phyloP scores from a whole-genome alignment of 1,140 invertebrate genomes.

The Galendromus occidentalis region DNA sequence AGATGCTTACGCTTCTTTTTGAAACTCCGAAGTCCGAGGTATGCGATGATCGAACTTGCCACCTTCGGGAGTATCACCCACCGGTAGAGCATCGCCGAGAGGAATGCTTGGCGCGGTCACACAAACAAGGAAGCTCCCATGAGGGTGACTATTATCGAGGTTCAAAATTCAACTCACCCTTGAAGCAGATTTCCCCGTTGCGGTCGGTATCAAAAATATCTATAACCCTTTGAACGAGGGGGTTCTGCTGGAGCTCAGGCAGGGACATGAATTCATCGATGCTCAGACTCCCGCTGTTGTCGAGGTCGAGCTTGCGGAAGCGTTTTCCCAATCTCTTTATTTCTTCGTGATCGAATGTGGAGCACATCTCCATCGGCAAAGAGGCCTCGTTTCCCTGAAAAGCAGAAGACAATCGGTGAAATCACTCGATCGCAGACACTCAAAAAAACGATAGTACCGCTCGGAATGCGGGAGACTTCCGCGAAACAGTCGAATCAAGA shows the following conservation, averaged over 20 bases:
- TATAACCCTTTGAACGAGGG: conserved; percentile 27
- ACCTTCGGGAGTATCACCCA: no score
- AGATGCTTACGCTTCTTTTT: no score
- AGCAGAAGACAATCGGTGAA: background rate
- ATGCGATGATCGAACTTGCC: no score
- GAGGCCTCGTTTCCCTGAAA: conserved; percentile 28
- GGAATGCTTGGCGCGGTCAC: no score
- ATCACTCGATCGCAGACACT: no score
- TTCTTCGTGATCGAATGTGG: conserved; percentile 28
- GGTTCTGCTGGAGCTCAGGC: conserved; percentile 27
- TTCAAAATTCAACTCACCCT: conserved; percentile 19
- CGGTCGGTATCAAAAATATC: conserved; percentile 28
- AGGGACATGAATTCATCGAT: conserved; percentile 28
- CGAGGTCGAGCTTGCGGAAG: conserved; percentile 27
- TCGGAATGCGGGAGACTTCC: no score
- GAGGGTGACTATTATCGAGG: background rate
- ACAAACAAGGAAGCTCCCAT: background rate
- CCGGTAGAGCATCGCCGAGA: no score
- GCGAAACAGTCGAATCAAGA: no score
- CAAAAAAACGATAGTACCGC: no score
- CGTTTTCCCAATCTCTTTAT: conserved; percentile 26
- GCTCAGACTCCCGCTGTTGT: conserved; percentile 25
- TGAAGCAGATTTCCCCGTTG: conserved; percentile 29
- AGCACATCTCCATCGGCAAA: conserved; percentile 30
- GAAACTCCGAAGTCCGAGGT: no score